These are phyloP conservation scores for Xanthorhoe spadicearia DNA, from an alignment of 2,888 invertebrate genomes.

Conservation along the genomic window DNA sequence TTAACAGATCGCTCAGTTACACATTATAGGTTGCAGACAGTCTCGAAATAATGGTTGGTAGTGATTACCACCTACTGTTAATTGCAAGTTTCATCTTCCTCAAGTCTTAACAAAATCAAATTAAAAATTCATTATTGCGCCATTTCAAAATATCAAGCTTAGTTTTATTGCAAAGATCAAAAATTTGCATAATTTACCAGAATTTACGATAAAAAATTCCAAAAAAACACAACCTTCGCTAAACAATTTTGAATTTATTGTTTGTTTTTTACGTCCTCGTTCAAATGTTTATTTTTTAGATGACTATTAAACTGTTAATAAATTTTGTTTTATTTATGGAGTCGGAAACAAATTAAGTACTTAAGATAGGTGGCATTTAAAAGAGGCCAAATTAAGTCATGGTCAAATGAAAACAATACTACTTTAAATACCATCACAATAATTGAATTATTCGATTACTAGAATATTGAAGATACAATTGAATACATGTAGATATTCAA, in stretches of 20 bases:
- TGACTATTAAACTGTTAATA: neutral
- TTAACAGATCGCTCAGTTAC: too few species aligned
- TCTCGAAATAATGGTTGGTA: too few species aligned
- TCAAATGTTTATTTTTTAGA: neutral
- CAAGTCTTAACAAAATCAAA: neutral
- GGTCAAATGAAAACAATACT: too few species aligned
- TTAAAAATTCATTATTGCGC: neutral
- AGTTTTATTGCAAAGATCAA: neutral
- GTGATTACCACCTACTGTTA: neutral
- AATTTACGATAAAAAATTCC: neutral
- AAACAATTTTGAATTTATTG: neutral
- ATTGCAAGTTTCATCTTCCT: neutral
- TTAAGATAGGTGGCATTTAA: neutral
- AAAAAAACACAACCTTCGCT: neutral
- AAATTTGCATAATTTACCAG: neutral
- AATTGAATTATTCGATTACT: too few species aligned
- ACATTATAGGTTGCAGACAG: too few species aligned
- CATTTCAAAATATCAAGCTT: neutral
- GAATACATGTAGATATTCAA: too few species aligned
- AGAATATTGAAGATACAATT: too few species aligned
- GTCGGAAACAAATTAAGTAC: neutral
- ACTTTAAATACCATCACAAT: too few species aligned
- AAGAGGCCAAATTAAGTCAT: neutral
- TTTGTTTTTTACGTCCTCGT: neutral
- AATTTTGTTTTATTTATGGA: neutral